phyloP scores from a whole-genome alignment of 2,113 vertebrate species.

The Pristiophorus japonicus region DNA sequence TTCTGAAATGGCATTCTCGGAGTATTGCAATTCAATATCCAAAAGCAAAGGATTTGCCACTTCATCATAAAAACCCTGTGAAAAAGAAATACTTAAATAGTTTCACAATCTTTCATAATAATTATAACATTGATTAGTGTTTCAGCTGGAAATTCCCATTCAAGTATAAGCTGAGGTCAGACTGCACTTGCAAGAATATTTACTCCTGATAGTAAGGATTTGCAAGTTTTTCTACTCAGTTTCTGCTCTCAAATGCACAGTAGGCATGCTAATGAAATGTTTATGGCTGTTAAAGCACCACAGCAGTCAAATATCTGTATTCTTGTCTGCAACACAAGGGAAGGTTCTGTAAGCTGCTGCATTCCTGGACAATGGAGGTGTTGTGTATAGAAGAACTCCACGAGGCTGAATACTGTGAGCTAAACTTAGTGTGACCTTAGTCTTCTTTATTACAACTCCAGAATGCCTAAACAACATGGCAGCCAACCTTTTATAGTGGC shows the following conservation, averaged over 20 bases:
- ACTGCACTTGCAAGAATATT: neutral
- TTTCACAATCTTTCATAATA: neutral
- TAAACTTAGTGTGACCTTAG: too few relatives aligned
- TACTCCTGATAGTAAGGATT: neutral
- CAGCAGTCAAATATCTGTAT: neutral
- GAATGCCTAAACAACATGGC: too few relatives aligned
- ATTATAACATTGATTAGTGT: neutral
- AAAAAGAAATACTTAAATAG: slow-evolving; percentile 19
- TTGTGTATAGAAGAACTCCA: too few relatives aligned
- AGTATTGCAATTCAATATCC: slow-evolving; percentile 69
- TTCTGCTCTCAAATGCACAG: neutral
- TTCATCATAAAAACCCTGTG: slow-evolving; percentile 79
- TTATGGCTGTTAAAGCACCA: neutral
- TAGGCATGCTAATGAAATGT: neutral
- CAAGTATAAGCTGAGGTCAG: neutral
- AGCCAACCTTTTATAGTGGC: too few relatives aligned
- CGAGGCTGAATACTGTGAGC: too few relatives aligned
- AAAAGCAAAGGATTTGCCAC: slow-evolving; percentile 72
- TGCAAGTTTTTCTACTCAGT: neutral
- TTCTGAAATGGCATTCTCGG: slow-evolving; percentile 56
- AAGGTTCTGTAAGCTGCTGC: too few relatives aligned
- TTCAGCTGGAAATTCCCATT: neutral
- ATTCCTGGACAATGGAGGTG: neutral
- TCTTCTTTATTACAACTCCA: too few relatives aligned
- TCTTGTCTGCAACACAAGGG: neutral